A percentile compares a stretch with the other conserved stretches of the same genome.
Conservation (phyloP, 2,113 vertebrate genomes). For the Thunnus thynnus region DNA sequence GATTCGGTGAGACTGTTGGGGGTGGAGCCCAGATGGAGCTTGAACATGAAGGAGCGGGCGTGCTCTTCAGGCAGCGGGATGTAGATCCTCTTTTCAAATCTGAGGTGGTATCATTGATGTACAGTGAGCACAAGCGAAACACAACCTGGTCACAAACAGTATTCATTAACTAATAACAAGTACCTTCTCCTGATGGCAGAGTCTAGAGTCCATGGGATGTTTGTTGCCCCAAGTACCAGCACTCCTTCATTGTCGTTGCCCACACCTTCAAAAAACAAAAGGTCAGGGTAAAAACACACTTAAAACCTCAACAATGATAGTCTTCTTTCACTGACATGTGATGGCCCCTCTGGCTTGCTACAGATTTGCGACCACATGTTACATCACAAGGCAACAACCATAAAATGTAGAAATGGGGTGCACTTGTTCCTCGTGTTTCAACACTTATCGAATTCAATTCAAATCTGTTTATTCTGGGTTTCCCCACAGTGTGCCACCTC, state of each 20-base stretch:
- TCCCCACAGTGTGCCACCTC: too few relatives aligned
- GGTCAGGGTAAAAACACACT: neutral
- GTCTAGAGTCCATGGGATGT: conserved; percentile 98
- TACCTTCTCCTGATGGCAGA: conserved; percentile 98
- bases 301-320: neutral
- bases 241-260: conserved; percentile 97
- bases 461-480: too few relatives aligned
- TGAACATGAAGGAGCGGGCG: conserved; percentile 95
- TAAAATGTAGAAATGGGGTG: too few relatives aligned
- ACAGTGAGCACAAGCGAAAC: conserved; percentile 33
- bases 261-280: conserved; percentile 86
- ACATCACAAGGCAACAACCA: too few relatives aligned
- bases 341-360: neutral
- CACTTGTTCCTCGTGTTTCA: too few relatives aligned
- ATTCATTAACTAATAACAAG: conserved; percentile 14
- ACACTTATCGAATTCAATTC: too few relatives aligned
- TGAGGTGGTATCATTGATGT: conserved; percentile 61
- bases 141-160: neutral
- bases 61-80: conserved; percentile 97
- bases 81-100: conserved; percentile 98
- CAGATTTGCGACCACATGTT: neutral
- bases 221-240: conserved; percentile 97
- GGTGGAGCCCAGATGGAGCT: conserved; percentile 92
- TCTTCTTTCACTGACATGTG: too few relatives aligned
- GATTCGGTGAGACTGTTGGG: conserved; percentile 87